These are phyloP conservation scores for Drosophila ananassae DNA, from an alignment of 1,140 invertebrate genomes.

Conservation along the genomic window DNA sequence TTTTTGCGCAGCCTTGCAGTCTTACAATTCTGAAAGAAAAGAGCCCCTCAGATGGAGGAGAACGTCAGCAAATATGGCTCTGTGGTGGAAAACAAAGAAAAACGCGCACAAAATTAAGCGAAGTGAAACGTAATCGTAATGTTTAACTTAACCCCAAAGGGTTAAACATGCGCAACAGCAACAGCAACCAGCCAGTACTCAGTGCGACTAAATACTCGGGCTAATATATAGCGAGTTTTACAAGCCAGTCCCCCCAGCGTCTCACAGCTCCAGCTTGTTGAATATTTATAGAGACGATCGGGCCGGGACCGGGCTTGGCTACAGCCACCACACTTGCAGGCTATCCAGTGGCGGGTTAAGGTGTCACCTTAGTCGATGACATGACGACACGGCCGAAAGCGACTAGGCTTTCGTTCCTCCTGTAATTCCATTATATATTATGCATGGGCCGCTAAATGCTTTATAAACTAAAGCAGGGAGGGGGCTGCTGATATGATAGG, in stretches of 20 bases:
- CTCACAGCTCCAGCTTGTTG: conserved; percentile 59
- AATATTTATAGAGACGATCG: conserved; percentile 66
- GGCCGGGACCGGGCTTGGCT: conserved; percentile 4
- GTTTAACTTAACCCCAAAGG: conserved; percentile 77
- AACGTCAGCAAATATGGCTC: not conserved
- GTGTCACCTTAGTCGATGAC: conserved; percentile 66
- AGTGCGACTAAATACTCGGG: conserved; percentile 41
- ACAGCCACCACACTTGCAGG: not conserved
- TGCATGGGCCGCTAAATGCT: conserved; percentile 32
- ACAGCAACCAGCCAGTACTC: conserved; percentile 30
- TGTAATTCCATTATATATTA: conserved; percentile 32
- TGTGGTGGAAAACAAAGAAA: conserved; percentile 35
- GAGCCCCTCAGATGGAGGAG: not conserved
- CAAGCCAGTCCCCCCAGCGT: conserved; percentile 26
- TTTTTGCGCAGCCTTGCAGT: conserved; percentile 2
- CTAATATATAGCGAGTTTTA: conserved; percentile 32
- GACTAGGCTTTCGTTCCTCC: conserved; percentile 24
- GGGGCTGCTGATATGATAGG: conserved; percentile 59
- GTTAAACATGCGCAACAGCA: conserved; percentile 79
- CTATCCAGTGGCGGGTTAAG: conserved; percentile 12
- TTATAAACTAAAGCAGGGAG: conserved; percentile 9
- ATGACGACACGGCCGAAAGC: conserved; percentile 48
- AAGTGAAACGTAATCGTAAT: conserved; percentile 70
- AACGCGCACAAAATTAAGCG: conserved; percentile 64
- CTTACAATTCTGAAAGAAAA: no score